phyloP scores from a whole-genome alignment of 2,797 vertebrate species.

The Uromys caudimaculatus region DNA sequence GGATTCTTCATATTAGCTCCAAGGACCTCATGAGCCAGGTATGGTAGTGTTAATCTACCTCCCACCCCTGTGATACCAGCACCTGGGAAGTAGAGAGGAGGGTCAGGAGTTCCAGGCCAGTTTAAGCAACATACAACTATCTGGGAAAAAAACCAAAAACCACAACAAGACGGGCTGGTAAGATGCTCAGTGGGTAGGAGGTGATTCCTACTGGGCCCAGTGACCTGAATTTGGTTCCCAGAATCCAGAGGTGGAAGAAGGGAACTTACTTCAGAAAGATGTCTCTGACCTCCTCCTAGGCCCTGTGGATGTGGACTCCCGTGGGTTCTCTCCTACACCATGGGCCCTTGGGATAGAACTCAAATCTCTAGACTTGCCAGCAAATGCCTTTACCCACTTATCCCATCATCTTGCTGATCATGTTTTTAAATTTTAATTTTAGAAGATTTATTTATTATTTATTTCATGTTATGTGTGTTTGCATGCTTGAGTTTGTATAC shows the following conservation, averaged over 20 bases:
- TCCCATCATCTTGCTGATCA: background rate
- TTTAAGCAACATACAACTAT: background rate
- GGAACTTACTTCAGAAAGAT: background rate
- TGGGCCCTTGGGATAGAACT: background rate
- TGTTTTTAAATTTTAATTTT: background rate
- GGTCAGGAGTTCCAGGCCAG: background rate
- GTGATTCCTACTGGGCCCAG: background rate
- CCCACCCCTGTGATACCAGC: background rate
- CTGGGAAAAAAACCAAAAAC: background rate
- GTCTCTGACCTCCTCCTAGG: background rate
- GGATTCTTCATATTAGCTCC: background rate
- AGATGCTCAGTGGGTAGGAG: background rate
- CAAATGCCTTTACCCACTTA: background rate
- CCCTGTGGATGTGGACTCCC: too few relatives aligned
- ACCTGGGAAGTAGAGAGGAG: background rate
- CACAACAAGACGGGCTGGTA: background rate
- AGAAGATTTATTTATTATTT: background rate
- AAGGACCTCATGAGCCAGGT: background rate
- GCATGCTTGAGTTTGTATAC: background rate
- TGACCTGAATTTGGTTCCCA: background rate
- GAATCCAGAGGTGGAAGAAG: background rate
- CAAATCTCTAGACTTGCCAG: background rate
- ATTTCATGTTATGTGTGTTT: background rate
- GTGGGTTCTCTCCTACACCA: background rate
- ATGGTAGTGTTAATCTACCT: background rate